These are phyloP conservation scores for Dreissena polymorpha DNA, from an alignment of 1,140 invertebrate species.

Conservation along the genomic window DNA sequence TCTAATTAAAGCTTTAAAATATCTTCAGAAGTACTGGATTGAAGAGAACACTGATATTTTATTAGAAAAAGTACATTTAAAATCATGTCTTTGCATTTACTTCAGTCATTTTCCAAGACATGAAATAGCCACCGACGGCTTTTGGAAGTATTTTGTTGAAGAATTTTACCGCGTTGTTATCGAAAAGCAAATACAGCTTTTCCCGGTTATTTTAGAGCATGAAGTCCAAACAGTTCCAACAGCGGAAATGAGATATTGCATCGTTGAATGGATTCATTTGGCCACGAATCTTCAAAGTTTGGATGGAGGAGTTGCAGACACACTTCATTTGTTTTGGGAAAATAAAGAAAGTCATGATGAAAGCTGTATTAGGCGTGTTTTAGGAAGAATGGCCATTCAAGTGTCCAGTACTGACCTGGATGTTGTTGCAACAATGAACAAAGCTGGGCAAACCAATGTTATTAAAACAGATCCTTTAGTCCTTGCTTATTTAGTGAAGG, in stretches of 20 bases:
- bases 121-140: not conserved
- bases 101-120: conserved; percentile 50
- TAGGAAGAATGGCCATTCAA: not conserved
- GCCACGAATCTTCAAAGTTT: too few species aligned
- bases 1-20: conserved; percentile 53
- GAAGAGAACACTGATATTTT: not conserved
- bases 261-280: too few species aligned
- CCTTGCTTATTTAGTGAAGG: not conserved
- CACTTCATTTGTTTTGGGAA: too few species aligned
- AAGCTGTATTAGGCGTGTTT: not conserved
- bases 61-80: not conserved
- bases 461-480: not conserved
- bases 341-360: too few species aligned
- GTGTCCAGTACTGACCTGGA: too few species aligned
- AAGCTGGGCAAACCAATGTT: not conserved
- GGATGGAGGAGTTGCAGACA: too few species aligned
- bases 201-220: not conserved
- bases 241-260: too few species aligned
- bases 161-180: conserved; percentile 16
- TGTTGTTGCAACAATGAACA: too few species aligned
- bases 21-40: conserved; percentile 28
- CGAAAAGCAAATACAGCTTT: not conserved
- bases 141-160: conserved; percentile 39
- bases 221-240: not conserved
- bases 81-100: conserved; percentile 26